Evolutionary conservation across 2,888 invertebrate species (phyloP).

Genomic region (Lottia scabra): DNA sequence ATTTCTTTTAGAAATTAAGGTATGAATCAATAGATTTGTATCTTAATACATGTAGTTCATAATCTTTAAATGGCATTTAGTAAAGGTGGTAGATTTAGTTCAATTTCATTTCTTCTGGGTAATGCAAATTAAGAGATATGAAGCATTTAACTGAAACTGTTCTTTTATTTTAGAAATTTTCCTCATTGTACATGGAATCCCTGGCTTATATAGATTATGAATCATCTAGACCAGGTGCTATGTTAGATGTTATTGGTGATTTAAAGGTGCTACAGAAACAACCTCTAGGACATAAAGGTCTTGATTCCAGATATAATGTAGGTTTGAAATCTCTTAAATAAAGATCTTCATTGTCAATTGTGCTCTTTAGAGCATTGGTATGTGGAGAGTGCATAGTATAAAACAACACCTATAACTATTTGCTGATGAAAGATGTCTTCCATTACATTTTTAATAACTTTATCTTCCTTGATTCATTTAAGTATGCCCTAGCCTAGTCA

Average conservation of each 20-base stretch:
- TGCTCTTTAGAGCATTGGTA: too few species aligned
- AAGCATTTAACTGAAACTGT: slow-evolving; percentile 6
- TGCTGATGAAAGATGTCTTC: too few species aligned
- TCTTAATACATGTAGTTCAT: too few species aligned
- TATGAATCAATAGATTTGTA: too few species aligned
- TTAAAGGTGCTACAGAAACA: slow-evolving; percentile 70
- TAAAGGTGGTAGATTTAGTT: too few species aligned
- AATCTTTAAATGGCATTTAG: too few species aligned
- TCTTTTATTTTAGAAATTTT: slow-evolving; percentile 65
- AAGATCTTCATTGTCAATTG: too few species aligned
- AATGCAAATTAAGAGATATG: neutral
- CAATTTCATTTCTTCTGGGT: too few species aligned
- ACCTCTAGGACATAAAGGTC: slow-evolving; percentile 66
- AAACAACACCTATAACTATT: too few species aligned
- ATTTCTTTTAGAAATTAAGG: too few species aligned
- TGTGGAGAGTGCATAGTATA: too few species aligned
- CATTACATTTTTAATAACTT: too few species aligned
- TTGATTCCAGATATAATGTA: slow-evolving; percentile 73
- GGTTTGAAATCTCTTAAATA: slow-evolving; percentile 23
- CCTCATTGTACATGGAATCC: slow-evolving; percentile 71
- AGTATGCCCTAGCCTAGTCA: neutral
- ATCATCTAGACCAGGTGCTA: slow-evolving; percentile 67
- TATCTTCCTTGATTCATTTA: neutral
- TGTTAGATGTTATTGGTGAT: slow-evolving; percentile 70
- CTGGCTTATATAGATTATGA: slow-evolving; percentile 68